phyloP scores from a whole-genome alignment of 1,140 invertebrate genomes.

The Trichonephila clavata region DNA sequence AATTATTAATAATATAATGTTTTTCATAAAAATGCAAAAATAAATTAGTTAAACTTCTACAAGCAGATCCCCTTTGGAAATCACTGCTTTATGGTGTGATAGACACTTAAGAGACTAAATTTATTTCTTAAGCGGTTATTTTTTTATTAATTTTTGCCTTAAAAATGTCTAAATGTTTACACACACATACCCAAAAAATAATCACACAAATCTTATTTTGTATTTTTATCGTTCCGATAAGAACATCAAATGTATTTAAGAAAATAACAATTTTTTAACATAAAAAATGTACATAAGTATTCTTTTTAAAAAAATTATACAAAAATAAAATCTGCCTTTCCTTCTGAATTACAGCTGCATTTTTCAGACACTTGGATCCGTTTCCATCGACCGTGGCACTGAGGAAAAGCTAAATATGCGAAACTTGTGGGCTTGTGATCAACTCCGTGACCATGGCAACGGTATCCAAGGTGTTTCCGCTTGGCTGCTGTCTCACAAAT shows the following conservation, averaged over 20 bases:
- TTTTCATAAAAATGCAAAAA: too few species aligned
- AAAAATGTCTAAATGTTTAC: too few species aligned
- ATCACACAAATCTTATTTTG: not conserved
- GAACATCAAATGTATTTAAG: not conserved
- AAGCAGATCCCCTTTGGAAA: too few species aligned
- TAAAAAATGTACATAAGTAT: slow-evolving; percentile 6
- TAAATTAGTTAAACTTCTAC: too few species aligned
- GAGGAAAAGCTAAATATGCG: slow-evolving; percentile 88
- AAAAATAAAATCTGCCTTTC: slow-evolving; percentile 79
- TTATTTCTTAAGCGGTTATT: too few species aligned
- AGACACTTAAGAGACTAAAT: too few species aligned
- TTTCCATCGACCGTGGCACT: slow-evolving; percentile 92
- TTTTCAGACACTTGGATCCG: slow-evolving; percentile 78
- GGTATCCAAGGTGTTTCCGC: slow-evolving; percentile 86
- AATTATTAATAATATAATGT: too few species aligned
- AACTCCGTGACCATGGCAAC: slow-evolving; percentile 89
- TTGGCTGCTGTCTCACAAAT: slow-evolving; percentile 89
- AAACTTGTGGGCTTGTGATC: slow-evolving; percentile 87
- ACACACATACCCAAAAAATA: not conserved
- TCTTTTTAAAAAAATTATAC: slow-evolving; percentile 69
- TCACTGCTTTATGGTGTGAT: too few species aligned
- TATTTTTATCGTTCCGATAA: not conserved
- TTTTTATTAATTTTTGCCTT: too few species aligned
- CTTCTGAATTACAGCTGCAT: slow-evolving; percentile 69
- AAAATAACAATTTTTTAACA: slow-evolving; percentile 3